These are phyloP conservation scores for Tetropium fuscum DNA, from an alignment of 2,888 invertebrate genomes.

Conservation along the genomic window DNA sequence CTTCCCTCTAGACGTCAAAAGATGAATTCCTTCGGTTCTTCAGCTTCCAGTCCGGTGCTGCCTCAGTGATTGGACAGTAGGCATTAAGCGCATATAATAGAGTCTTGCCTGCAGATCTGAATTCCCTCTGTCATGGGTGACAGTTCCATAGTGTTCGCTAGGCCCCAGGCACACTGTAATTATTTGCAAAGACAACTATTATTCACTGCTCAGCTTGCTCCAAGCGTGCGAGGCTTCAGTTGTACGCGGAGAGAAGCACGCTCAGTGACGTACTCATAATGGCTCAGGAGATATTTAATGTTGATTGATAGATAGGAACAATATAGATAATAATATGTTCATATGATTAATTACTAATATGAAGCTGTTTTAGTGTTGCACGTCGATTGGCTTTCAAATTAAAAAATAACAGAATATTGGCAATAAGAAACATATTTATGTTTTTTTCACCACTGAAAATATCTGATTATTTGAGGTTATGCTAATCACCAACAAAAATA, in stretches of 20 bases:
- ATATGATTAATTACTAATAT: no score
- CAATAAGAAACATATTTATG: no score
- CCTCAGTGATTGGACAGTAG: constrained; percentile 24
- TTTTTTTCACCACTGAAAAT: no score
- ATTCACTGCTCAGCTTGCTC: constrained; percentile 49
- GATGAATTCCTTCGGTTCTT: background rate
- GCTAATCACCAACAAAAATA: no score
- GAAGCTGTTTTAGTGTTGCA: no score
- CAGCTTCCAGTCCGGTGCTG: constrained; percentile 17
- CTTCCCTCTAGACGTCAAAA: background rate
- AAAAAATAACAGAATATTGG: no score
- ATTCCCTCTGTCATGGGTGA: constrained; percentile 43
- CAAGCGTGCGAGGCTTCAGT: constrained; percentile 26
- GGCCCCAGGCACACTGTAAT: constrained; percentile 53
- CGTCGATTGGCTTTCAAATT: no score
- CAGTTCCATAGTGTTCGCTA: constrained; percentile 41
- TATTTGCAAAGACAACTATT: constrained; percentile 59
- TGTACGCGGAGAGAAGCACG: constrained; percentile 5
- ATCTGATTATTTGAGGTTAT: no score
- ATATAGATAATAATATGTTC: no score
- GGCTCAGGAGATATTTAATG: no score
- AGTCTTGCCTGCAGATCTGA: constrained; percentile 29
- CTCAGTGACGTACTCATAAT: constrained; percentile 6
- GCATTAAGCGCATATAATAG: constrained; percentile 32
- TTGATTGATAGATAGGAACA: no score